Evolutionary conservation across 64 coral and sea anemone species (phyloP), one percentile per base, ranked within the genome.

Genomic region (Dendrophyllia cribrosa): DNA sequence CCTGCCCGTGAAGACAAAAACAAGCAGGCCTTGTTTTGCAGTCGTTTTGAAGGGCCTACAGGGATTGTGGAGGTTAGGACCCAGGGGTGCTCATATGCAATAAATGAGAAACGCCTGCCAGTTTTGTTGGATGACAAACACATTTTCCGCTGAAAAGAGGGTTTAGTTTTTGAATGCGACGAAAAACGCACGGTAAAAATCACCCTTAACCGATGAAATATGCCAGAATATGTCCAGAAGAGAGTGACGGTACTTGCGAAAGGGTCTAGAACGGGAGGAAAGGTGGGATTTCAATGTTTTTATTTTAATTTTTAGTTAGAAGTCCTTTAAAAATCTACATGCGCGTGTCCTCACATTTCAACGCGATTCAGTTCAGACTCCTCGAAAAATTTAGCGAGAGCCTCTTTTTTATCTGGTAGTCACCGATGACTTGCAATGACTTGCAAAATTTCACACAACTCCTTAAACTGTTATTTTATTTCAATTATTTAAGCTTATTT

Each of bases 221-320:
- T 84, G 80, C 80, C 80, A 46, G 9, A 47, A 7, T 51, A 13
- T 84, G 43, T 50, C 51, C 80, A 66, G 9, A 84, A 68, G 46
- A 84, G 80, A 34, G 80, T 84, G 43, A 84, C 62, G 7, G 10
- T 84, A 9, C 22, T 84, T 84, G 44, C 62, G 17, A 84, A 84
- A 24, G 80, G 62, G 24, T 23, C 17, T 52, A 13, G 16, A 1
- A 14, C 19, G 20, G 60, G 44, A 22, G 80, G 80, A 51, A 84
- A 84, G 80, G 80, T 84, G 14, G 17, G 59, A 43, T 65, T 24
- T 67, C 7, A n/a, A 12, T 63, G 14, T 14, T 17, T 6, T 20
- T 60, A 16, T 7, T 67, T 63, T 51, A 9, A 2, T 66, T 50
- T 84, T 15, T 23, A 4, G 5, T 22, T 16, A 25, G 26, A 16